Percentiles rank a stretch among this genome's conserved stretches.
Evolutionary conservation across 2,797 vertebrate genomes (phyloP).

Genomic region (Phyllotis vaccarum): DNA sequence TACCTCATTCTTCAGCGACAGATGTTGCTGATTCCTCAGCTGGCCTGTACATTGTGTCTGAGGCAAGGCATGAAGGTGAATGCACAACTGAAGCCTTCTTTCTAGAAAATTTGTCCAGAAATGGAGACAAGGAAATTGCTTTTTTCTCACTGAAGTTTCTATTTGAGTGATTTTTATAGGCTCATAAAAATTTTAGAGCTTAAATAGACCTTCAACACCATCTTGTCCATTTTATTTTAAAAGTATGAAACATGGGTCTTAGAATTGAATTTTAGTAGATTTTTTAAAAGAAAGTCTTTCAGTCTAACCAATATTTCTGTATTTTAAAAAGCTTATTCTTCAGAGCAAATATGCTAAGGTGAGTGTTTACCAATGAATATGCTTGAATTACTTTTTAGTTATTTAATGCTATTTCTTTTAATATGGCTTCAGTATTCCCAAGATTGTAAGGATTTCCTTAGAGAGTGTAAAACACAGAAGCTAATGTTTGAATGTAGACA

Average conservation of each 20-base stretch:
- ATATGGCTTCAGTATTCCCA: background rate
- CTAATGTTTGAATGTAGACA: background rate
- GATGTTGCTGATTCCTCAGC: background rate
- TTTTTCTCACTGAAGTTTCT: slow-evolving; percentile 70
- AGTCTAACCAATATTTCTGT: background rate
- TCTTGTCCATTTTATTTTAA: slow-evolving; percentile 62
- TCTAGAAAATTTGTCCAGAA: slow-evolving; percentile 63
- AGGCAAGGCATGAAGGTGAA: slow-evolving; percentile 60
- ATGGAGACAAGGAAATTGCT: slow-evolving; percentile 15
- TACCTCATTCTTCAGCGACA: background rate
- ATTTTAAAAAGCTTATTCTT: slow-evolving; percentile 19
- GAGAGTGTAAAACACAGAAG: background rate
- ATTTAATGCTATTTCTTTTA: background rate
- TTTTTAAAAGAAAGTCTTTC: background rate
- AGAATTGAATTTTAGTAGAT: slow-evolving; percentile 22
- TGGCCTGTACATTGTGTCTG: background rate
- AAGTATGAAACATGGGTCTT: slow-evolving; percentile 33
- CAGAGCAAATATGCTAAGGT: background rate
- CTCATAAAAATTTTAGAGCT: slow-evolving; percentile 70
- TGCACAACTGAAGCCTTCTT: background rate
- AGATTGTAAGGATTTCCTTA: background rate
- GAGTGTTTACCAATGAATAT: background rate
- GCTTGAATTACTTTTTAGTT: background rate
- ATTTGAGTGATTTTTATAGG: slow-evolving; percentile 72
- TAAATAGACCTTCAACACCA: slow-evolving; percentile 26